Evolutionary conservation across 2,888 invertebrate genomes (phyloP).

Genomic region (Muschampia plurimacula): DNA sequence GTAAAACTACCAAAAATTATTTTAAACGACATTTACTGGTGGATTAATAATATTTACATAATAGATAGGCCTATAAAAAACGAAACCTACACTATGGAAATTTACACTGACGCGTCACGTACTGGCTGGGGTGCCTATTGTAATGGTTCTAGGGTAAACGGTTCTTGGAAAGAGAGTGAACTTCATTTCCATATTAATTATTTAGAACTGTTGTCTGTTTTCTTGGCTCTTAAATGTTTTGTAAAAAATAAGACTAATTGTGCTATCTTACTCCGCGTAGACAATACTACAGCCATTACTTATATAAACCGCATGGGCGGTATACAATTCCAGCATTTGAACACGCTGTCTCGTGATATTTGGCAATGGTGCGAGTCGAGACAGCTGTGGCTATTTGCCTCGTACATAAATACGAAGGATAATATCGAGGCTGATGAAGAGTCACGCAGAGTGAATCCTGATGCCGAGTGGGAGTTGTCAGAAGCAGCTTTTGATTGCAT

Average conservation of each 20-base stretch:
- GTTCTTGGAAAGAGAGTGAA: constrained; percentile 28
- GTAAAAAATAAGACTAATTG: constrained; percentile 8
- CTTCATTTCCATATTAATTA: constrained; percentile 25
- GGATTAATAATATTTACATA: constrained; percentile 4
- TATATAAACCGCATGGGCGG: constrained; percentile 32
- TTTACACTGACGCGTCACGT: constrained; percentile 40
- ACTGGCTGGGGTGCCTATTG: constrained; percentile 42
- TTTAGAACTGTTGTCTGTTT: constrained; percentile 19
- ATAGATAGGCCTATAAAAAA: not conserved
- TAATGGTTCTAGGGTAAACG: constrained; percentile 24
- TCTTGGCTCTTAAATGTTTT: constrained; percentile 25
- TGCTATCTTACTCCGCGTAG: constrained; percentile 21
- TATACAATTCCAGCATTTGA: constrained; percentile 20
- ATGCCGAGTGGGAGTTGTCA: constrained; percentile 3
- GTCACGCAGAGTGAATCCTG: constrained; percentile 9
- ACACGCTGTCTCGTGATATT: constrained; percentile 9
- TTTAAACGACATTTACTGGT: constrained; percentile 20
- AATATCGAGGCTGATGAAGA: constrained; percentile 18
- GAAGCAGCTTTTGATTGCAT: constrained; percentile 1
- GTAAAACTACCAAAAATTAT: constrained; percentile 3
- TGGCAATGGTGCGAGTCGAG: constrained; percentile 24
- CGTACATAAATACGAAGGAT: constrained; percentile 22
- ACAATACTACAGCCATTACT: constrained; percentile 44
- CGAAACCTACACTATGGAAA: constrained; percentile 28
- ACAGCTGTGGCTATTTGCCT: constrained; percentile 15